Percentiles rank a stretch among this genome's conserved stretches.
Conservation (phyloP, 2,888 invertebrate species). For the Caenorhabditis uteleia region DNA sequence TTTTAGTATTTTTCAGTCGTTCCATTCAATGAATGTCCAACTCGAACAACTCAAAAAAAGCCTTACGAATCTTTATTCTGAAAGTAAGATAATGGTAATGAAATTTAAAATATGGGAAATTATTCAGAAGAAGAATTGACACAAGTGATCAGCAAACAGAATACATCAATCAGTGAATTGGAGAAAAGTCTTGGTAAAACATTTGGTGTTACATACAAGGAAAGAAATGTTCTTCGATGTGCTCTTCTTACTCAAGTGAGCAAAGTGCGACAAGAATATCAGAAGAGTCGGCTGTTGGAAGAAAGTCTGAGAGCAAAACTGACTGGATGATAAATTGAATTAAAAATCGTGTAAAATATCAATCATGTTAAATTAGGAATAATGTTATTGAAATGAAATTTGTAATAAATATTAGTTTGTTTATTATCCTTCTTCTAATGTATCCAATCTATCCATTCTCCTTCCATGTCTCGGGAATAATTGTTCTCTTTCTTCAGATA, state of each 20-base stretch:
- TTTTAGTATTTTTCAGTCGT: slow-evolving; percentile 22
- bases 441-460: slow-evolving; percentile 30
- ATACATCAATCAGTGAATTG: slow-evolving; percentile 3
- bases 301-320: slow-evolving; percentile 27
- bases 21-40: slow-evolving; percentile 28
- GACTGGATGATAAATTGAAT: neutral
- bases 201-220: slow-evolving; percentile 21
- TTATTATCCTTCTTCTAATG: slow-evolving; percentile 24
- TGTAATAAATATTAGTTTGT: neutral
- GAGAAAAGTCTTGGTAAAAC: slow-evolving; percentile 2
- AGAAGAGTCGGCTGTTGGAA: slow-evolving; percentile 24
- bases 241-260: slow-evolving; percentile 11
- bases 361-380: neutral
- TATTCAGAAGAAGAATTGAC: slow-evolving; percentile 16
- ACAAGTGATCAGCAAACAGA: slow-evolving; percentile 9
- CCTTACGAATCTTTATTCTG: neutral
- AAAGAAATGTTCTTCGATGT: slow-evolving; percentile 17
- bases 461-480: slow-evolving; percentile 21
- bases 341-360: slow-evolving; percentile 1
- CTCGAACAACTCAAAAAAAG: neutral
- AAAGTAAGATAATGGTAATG: slow-evolving; percentile 7
- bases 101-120: neutral
- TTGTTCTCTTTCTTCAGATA: slow-evolving; percentile 36
- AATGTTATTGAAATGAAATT: too few relatives aligned
- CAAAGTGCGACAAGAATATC: slow-evolving; percentile 25